These are phyloP conservation scores for Oreohelix idahoensis DNA, from an alignment of 1,140 invertebrate genomes.

Conservation along the genomic window DNA sequence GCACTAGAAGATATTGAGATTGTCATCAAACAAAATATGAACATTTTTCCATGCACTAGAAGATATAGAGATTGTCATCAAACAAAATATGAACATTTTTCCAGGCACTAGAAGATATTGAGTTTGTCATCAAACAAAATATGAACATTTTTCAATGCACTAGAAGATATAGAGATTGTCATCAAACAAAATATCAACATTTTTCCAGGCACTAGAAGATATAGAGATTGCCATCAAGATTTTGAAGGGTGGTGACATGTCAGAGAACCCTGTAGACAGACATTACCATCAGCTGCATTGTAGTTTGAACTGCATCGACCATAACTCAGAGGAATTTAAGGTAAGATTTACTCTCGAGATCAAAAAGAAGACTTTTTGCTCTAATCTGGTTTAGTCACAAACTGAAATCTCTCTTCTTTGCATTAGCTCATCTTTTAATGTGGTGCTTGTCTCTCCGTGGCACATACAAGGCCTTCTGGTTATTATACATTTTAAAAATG, in stretches of 20 bases:
- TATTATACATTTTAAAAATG: too few species aligned
- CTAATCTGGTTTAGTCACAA: too few species aligned
- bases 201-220: constrained; percentile 65
- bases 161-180: too few species aligned
- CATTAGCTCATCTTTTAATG: too few species aligned
- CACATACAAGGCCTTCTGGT: too few species aligned
- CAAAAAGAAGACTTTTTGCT: too few species aligned
- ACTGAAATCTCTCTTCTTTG: too few species aligned
- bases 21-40: too few species aligned
- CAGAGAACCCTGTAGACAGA: constrained; percentile 70
- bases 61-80: constrained; percentile 71
- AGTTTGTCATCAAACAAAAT: constrained; percentile 65
- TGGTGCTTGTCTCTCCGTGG: too few species aligned
- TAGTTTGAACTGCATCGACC: constrained; percentile 58
- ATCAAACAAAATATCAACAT: not conserved
- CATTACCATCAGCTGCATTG: constrained; percentile 70
- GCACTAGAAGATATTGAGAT: too few species aligned
- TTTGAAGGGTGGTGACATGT: constrained; percentile 64
- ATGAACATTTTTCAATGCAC: constrained; percentile 48
- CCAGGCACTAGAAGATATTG: constrained; percentile 70
- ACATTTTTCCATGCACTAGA: constrained; percentile 57
- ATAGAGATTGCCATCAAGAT: constrained; percentile 71
- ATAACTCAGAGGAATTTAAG: constrained; percentile 57
- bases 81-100: constrained; percentile 10
- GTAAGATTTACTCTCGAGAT: constrained; percentile 52